phyloP scores from a whole-genome alignment of 53 echinoderm and acorn worm species.

The Arbacia lixula region DNA sequence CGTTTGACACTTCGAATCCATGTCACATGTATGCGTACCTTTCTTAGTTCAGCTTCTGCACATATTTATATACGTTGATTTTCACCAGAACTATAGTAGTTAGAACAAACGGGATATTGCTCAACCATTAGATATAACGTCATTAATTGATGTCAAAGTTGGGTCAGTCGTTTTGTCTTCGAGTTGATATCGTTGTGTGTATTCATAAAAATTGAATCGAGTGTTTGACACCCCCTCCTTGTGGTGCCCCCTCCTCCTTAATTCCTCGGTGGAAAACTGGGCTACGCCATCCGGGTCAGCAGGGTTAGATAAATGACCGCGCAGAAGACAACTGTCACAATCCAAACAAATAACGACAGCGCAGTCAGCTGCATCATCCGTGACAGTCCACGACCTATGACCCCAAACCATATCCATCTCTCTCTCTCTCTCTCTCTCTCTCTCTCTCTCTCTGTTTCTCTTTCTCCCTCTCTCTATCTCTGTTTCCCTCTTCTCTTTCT shows the following conservation, averaged over 20 bases:
- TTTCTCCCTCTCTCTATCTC: not conserved
- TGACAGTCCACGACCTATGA: slow-evolving; percentile 41
- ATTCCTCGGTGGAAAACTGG: not conserved
- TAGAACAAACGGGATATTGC: too few species aligned
- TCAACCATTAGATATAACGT: too few species aligned
- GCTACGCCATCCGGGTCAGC: slow-evolving; percentile 28
- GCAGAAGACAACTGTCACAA: slow-evolving; percentile 47
- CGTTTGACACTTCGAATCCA: too few species aligned
- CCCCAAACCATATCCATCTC: slow-evolving; percentile 29
- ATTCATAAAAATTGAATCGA: too few species aligned
- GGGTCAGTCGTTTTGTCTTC: too few species aligned
- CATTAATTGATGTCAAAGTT: too few species aligned
- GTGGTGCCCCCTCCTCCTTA: not conserved
- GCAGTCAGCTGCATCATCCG: slow-evolving; percentile 24
- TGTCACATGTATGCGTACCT: too few species aligned
- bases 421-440: not conserved
- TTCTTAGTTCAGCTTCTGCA: too few species aligned
- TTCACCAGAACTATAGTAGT: too few species aligned
- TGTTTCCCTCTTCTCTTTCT: not conserved
- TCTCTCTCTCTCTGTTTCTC: not conserved
- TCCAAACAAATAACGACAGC: slow-evolving; percentile 54
- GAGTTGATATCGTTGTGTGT: too few species aligned
- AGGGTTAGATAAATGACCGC: slow-evolving; percentile 53
- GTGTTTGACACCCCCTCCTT: not conserved
- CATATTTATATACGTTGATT: too few species aligned